These are phyloP conservation scores for Megaustenia siamemsis DNA, from an alignment of 2,888 invertebrate species.

Conservation along the genomic window DNA sequence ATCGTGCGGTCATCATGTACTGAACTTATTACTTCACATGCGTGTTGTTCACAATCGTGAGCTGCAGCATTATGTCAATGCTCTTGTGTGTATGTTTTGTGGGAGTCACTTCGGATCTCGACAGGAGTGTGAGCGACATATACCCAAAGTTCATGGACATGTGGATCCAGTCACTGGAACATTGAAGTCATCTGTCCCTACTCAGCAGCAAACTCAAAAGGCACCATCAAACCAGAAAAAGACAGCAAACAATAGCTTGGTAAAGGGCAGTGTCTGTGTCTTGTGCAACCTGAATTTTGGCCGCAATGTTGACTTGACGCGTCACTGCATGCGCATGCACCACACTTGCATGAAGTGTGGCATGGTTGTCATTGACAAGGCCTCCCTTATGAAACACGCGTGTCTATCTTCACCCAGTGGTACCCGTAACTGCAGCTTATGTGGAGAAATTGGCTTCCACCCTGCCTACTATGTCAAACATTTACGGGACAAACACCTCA, in stretches of 20 bases:
- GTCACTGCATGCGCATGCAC: slow-evolving; percentile 73
- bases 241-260: slow-evolving; percentile 48
- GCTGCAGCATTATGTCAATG: slow-evolving; percentile 83
- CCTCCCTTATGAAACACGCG: slow-evolving; percentile 66
- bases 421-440: slow-evolving; percentile 66
- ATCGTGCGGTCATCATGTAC: slow-evolving; percentile 62
- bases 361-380: slow-evolving; percentile 71
- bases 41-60: slow-evolving; percentile 94
- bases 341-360: slow-evolving; percentile 75
- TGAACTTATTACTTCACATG: slow-evolving; percentile 93
- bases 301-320: slow-evolving; percentile 72
- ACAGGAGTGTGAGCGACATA: slow-evolving; percentile 67
- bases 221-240: slow-evolving; percentile 31
- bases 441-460: slow-evolving; percentile 65
- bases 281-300: slow-evolving; percentile 73
- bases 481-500: slow-evolving; percentile 66
- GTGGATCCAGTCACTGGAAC: slow-evolving; percentile 64
- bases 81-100: slow-evolving; percentile 73
- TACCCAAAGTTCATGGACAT: slow-evolving; percentile 70
- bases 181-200: slow-evolving; percentile 42
- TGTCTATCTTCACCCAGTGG: slow-evolving; percentile 66
- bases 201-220: slow-evolving; percentile 24
- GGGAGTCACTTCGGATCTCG: slow-evolving; percentile 66
- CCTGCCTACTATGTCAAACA: slow-evolving; percentile 66
- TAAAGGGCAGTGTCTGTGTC: slow-evolving; percentile 70